These are phyloP conservation scores for Myodes glareolus DNA, from an alignment of 2,113 vertebrate species.

Conservation along the genomic window DNA sequence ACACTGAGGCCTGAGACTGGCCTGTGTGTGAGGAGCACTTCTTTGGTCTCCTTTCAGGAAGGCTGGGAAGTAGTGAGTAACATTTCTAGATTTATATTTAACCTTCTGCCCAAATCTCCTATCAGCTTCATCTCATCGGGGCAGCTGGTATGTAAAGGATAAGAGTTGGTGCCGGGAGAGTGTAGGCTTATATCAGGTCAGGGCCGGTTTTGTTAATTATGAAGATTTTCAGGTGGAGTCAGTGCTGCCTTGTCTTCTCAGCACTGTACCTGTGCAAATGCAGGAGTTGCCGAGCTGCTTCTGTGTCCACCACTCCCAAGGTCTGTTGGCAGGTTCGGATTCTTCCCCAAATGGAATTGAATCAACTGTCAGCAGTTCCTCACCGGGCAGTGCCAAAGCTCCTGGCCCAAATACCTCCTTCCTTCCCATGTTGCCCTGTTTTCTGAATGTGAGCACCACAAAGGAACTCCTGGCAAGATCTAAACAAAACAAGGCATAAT, in stretches of 20 bases:
- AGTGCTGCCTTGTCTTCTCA: not conserved
- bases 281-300: not conserved
- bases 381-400: not conserved
- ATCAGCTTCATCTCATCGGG: not conserved
- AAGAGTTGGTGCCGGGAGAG: not conserved
- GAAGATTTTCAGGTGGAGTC: not conserved
- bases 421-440: not conserved
- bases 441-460: not conserved
- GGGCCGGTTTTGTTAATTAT: not conserved
- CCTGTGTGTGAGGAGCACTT: not conserved
- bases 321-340: not conserved
- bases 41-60: not conserved
- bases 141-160: not conserved
- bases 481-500: not conserved
- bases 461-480: not conserved
- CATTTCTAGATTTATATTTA: slow-evolving; percentile 1
- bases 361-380: not conserved
- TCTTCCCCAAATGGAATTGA: not conserved
- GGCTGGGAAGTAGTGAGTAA: not conserved
- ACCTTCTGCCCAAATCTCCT: slow-evolving; percentile 4
- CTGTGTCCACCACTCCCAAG: not conserved
- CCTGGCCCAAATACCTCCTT: not conserved
- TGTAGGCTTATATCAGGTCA: not conserved
- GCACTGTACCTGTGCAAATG: not conserved
- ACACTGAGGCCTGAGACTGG: not conserved